These are phyloP conservation scores for Apamea crenata DNA, from an alignment of 2,888 invertebrate species.

Conservation along the genomic window DNA sequence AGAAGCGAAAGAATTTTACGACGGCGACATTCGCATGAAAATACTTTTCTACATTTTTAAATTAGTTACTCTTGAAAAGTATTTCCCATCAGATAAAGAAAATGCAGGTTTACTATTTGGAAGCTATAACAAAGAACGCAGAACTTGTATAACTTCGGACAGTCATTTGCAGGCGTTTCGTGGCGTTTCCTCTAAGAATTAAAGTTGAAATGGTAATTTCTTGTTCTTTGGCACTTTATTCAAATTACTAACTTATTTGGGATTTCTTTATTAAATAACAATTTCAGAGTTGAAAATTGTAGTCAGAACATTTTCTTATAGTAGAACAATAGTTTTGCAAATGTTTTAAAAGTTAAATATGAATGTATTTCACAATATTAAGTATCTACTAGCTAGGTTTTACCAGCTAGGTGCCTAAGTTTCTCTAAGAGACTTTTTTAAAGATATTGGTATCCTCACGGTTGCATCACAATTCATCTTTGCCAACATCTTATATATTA, in stretches of 20 bases:
- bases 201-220: slow-evolving; percentile 74
- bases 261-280: slow-evolving; percentile 54
- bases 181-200: slow-evolving; percentile 73
- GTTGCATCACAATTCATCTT: too few species aligned
- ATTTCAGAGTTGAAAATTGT: slow-evolving; percentile 30
- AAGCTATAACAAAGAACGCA: slow-evolving; percentile 69
- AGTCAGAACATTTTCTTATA: not conserved
- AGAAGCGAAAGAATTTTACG: slow-evolving; percentile 63
- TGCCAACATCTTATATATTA: too few species aligned
- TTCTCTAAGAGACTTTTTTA: too few species aligned
- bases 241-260: slow-evolving; percentile 59
- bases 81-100: slow-evolving; percentile 69
- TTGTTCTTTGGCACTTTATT: slow-evolving; percentile 67
- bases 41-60: slow-evolving; percentile 64
- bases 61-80: slow-evolving; percentile 65
- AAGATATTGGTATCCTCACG: too few species aligned
- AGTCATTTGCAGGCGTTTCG: slow-evolving; percentile 74
- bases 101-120: slow-evolving; percentile 72
- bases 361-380: not conserved
- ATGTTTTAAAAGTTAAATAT: not conserved
- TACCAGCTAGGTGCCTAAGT: too few species aligned
- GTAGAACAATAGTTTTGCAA: not conserved
- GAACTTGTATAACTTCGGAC: slow-evolving; percentile 72
- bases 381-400: too few species aligned
- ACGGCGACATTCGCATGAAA: slow-evolving; percentile 68